Evolutionary conservation across 2,113 vertebrate genomes (phyloP).

Genomic region (Rhinolophus sinicus): DNA sequence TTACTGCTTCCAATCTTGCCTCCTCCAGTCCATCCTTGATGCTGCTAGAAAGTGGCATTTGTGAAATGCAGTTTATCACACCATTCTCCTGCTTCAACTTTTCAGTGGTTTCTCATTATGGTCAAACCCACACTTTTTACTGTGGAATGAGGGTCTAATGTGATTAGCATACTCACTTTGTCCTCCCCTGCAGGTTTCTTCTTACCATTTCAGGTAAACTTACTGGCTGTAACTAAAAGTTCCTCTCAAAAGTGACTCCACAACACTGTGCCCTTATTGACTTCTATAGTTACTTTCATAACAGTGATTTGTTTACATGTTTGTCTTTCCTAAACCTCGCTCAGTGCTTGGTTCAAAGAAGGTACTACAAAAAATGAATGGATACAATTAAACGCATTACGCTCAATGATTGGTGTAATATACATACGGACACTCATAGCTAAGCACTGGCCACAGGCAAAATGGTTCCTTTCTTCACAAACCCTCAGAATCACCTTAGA

Average conservation of each 20-base stretch:
- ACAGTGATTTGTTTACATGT: not conserved
- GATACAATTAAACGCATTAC: not conserved
- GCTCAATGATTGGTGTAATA: not conserved
- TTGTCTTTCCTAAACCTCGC: not conserved
- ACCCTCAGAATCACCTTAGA: not conserved
- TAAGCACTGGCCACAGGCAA: not conserved
- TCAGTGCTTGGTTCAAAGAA: not conserved
- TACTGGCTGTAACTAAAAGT: not conserved
- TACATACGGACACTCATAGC: not conserved
- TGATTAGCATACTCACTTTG: not conserved
- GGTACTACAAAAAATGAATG: not conserved
- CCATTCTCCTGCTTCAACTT: not conserved
- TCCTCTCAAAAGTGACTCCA: not conserved
- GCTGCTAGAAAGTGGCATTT: not conserved
- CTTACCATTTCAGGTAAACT: not conserved
- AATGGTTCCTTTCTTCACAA: not conserved
- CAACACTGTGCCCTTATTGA: not conserved
- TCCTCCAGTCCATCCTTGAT: not conserved
- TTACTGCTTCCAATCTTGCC: not conserved
- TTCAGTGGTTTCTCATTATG: not conserved
- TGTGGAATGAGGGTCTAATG: not conserved
- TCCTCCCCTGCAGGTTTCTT: not conserved
- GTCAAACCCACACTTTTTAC: not conserved
- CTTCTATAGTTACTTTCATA: not conserved
- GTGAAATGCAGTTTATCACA: not conserved